Conservation (phyloP, 2,113 vertebrate species). For the Eidolon helvum region DNA sequence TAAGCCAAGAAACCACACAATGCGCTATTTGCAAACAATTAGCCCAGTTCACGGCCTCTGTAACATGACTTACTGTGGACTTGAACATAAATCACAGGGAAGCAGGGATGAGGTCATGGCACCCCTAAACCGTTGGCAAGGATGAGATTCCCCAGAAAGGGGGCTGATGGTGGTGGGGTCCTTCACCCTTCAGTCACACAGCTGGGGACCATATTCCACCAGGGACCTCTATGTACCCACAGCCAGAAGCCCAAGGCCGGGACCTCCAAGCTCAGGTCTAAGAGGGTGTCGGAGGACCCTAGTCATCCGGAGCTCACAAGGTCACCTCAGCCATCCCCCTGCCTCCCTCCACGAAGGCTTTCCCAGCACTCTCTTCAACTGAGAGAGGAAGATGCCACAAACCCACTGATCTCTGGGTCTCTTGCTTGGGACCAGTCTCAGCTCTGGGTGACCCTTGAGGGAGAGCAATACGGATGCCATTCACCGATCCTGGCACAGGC, state of each 20-base stretch:
- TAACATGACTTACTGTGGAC: constrained; percentile 76
- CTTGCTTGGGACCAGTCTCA: background rate
- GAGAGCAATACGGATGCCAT: background rate
- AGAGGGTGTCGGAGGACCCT: background rate
- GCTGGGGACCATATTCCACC: background rate
- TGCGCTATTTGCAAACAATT: constrained; percentile 81
- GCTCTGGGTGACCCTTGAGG: too few species aligned
- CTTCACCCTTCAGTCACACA: constrained; percentile 67
- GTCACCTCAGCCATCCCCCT: too few species aligned
- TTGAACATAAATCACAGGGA: constrained; percentile 78
- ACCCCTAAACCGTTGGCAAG: constrained; percentile 71
- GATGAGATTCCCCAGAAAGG: constrained; percentile 75
- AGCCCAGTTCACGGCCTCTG: constrained; percentile 79
- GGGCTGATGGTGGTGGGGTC: constrained; percentile 58
- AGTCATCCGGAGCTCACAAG: background rate
- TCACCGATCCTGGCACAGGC: accelerated
- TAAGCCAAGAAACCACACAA: constrained; percentile 71
- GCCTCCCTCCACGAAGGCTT: accelerated
- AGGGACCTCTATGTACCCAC: background rate
- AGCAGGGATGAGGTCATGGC: constrained; percentile 82
- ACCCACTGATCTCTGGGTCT: background rate
- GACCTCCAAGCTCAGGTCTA: background rate
- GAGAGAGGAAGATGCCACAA: background rate
- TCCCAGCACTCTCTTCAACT: accelerated
- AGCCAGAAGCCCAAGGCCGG: background rate